These are phyloP conservation scores for Mesorhabditis belari DNA, from an alignment of 2,888 invertebrate genomes.

Conservation along the genomic window DNA sequence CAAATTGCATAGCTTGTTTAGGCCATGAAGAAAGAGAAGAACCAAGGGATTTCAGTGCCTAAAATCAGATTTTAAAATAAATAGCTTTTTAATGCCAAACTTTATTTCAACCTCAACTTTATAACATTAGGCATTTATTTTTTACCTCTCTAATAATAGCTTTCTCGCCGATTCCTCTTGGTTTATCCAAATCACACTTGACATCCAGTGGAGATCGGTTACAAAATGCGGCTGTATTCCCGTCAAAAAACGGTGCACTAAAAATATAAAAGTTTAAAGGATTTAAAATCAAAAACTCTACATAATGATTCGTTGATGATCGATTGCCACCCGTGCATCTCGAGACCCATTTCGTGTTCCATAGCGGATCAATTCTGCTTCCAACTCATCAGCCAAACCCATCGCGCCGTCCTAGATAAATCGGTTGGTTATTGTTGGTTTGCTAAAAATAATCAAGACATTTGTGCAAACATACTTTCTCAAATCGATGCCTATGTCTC, in stretches of 20 bases:
- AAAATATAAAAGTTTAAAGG: conserved; percentile 53
- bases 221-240: conserved; percentile 60
- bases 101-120: too few species aligned
- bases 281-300: conserved; percentile 5
- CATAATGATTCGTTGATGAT: conserved; percentile 64
- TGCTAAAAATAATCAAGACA: not conserved
- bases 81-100: too few species aligned
- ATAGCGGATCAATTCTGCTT: conserved; percentile 76
- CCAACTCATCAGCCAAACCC: conserved; percentile 58
- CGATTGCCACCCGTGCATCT: conserved; percentile 81
- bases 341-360: conserved; percentile 83
- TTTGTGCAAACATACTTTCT: conserved; percentile 11
- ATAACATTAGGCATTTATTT: not conserved
- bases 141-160: conserved; percentile 33
- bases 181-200: conserved; percentile 60
- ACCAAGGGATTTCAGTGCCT: conserved; percentile 15
- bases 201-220: conserved; percentile 56
- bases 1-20: conserved; percentile 93
- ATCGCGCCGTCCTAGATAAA: not conserved
- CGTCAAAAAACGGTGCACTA: conserved; percentile 67
- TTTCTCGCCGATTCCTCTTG: conserved; percentile 66
- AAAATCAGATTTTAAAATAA: too few species aligned
- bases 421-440: not conserved
- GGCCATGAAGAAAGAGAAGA: conserved; percentile 60
- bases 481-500: conserved; percentile 70